Evolutionary conservation across 2,113 vertebrate species (phyloP), one percentile per base, ranked within the genome.

Genomic region (Channa argus): DNA sequence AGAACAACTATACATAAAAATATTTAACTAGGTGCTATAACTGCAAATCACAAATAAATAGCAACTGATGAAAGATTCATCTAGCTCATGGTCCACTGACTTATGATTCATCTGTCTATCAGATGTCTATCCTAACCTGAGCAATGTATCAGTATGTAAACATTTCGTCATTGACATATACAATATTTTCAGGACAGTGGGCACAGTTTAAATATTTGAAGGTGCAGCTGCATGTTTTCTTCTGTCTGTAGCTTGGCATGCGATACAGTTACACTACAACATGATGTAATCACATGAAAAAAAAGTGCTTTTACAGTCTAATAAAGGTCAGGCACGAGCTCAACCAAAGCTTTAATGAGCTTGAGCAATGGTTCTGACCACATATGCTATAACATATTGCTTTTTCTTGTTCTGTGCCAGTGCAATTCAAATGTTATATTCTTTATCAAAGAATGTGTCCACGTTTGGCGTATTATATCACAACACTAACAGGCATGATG

Each of bases 141-240:
- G 92, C 89, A 84, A 91, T 87, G 83, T 88, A 75, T 87, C 77
- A 73, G 44, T 87, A 88, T 89, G 90, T 93, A 92, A 92, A 92
- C 91, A 91, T 92, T 92, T 93, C 71, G 86, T 86, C 41, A 76
- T 84, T 84, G 78, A 85, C 81, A 84, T 89, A 84, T 83, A 89
- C 80, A 89, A 44, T 68, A 86, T 82, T 75, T 83, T 70, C 52
- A 74, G 72, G 77, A 82, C 78, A 69, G 76, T 43, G 77, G 81
- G 59, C 63, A 71, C 72, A 68, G 74, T 39, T 66, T 44, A 80
- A 46, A 62, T 74, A 62, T 69, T 24, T 63, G 61, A 87, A 79
- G 72, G 80, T 71, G 82, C 81, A 83, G 84, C 81, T 85, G 79
- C 5, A 36, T 61, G 53, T 80, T 72, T 39, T 74, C 50, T 63